phyloP scores from a whole-genome alignment of 2,797 vertebrate species.

The Botia almorhae region DNA sequence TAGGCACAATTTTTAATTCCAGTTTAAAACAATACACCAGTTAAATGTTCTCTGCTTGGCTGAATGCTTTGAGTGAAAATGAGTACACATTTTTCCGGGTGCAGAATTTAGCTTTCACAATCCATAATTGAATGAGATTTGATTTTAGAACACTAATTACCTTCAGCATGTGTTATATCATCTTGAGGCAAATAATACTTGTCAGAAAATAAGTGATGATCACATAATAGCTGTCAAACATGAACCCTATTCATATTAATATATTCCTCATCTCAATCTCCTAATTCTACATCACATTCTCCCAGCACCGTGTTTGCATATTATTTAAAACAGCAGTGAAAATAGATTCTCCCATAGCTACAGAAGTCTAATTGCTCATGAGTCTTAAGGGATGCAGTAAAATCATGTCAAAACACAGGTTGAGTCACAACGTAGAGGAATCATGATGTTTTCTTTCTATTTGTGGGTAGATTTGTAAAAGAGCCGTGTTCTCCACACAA shows the following conservation, averaged over 20 bases:
- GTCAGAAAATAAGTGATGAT: not conserved
- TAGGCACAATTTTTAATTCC: not conserved
- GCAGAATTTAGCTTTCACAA: not conserved
- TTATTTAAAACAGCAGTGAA: slow-evolving; percentile 14
- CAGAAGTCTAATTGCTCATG: slow-evolving; percentile 27
- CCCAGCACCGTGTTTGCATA: slow-evolving; percentile 6
- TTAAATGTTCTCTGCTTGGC: not conserved
- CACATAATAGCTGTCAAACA: not conserved
- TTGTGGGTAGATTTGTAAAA: slow-evolving; percentile 56
- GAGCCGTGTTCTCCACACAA: slow-evolving; percentile 51
- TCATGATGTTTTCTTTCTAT: slow-evolving; percentile 57
- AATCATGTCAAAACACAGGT: slow-evolving; percentile 46
- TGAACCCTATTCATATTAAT: slow-evolving; percentile 11
- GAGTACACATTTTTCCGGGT: not conserved
- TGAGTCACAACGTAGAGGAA: slow-evolving; percentile 53
- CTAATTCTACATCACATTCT: slow-evolving; percentile 18
- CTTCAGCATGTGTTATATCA: not conserved
- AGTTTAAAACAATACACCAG: not conserved
- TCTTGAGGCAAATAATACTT: not conserved
- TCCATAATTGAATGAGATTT: slow-evolving; percentile 18
- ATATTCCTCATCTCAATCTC: not conserved
- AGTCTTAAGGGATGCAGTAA: slow-evolving; percentile 48
- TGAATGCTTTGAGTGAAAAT: slow-evolving; percentile 6
- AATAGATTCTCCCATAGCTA: slow-evolving; percentile 11
- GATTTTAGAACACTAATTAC: not conserved